These are phyloP conservation scores for Phoenoteleia sp. DNA, from an alignment of 2,888 invertebrate genomes.

Conservation along the genomic window DNA sequence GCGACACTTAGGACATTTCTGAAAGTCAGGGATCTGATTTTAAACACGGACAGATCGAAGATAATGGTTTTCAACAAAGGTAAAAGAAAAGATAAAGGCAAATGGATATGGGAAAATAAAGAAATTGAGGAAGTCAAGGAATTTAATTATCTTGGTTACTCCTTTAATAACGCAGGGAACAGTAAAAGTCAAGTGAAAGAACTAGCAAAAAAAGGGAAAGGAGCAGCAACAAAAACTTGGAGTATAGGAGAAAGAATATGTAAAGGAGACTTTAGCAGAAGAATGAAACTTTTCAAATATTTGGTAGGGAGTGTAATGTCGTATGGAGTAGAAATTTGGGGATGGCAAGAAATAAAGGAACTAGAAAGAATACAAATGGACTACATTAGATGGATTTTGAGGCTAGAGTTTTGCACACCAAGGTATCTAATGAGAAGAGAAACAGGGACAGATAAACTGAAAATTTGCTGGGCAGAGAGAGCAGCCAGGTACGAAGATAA, in stretches of 20 bases:
- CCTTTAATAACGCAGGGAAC: slow-evolving; percentile 25
- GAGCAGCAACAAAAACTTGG: slow-evolving; percentile 1
- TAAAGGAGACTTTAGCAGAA: slow-evolving; percentile 27
- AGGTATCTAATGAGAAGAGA: too few relatives aligned
- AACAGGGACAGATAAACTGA: too few relatives aligned
- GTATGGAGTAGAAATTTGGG: slow-evolving; percentile 9
- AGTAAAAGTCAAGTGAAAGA: slow-evolving; percentile 18
- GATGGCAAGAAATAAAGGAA: slow-evolving; percentile 7
- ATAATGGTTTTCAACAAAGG: background rate
- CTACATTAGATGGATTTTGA: background rate
- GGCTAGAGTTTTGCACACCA: too few relatives aligned
- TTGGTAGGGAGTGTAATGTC: slow-evolving; percentile 20
- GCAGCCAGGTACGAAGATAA: too few relatives aligned
- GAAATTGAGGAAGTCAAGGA: slow-evolving; percentile 1
- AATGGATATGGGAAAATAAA: background rate
- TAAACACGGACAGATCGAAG: background rate
- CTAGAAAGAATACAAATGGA: slow-evolving; percentile 31
- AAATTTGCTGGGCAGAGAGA: too few relatives aligned
- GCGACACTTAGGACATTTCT: background rate
- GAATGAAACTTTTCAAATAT: slow-evolving; percentile 18
- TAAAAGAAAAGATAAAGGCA: background rate
- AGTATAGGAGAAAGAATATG: slow-evolving; percentile 13
- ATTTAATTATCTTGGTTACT: slow-evolving; percentile 35
- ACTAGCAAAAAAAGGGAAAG: slow-evolving; percentile 26
- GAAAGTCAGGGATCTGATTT: background rate